Percentiles rank a stretch among this genome's conserved stretches.
Evolutionary conservation across 1,140 invertebrate genomes (phyloP).

Genomic region (Microplitis demolitor): DNA sequence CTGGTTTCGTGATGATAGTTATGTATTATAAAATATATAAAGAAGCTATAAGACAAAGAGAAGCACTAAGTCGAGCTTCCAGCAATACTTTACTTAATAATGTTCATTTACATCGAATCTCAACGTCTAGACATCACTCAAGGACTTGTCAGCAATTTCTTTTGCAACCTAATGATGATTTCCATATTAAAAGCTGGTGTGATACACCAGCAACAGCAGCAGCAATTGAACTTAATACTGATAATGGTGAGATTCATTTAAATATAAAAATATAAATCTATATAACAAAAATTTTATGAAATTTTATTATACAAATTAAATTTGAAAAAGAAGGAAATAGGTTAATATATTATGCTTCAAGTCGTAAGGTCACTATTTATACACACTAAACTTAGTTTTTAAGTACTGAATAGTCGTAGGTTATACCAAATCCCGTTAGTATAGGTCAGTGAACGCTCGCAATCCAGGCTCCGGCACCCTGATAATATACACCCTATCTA

Average conservation of each 20-base stretch:
- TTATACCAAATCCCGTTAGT: conserved; percentile 21
- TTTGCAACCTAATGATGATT: conserved; percentile 68
- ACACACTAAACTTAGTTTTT: too few relatives aligned
- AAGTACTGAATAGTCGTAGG: background rate
- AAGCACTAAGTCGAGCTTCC: conserved; percentile 78
- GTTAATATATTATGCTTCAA: too few relatives aligned
- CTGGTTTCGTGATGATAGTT: conserved; percentile 91
- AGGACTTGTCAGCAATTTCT: conserved; percentile 68
- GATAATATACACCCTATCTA: background rate
- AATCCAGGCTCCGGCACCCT: conserved; percentile 38
- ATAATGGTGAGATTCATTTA: conserved; percentile 49
- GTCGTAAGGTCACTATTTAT: too few relatives aligned
- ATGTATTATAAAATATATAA: conserved; percentile 90
- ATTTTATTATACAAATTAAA: too few relatives aligned
- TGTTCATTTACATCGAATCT: conserved; percentile 73
- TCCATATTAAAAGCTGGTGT: conserved; percentile 29
- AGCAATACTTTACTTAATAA: conserved; percentile 81
- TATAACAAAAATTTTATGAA: background rate
- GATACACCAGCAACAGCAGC: conserved; percentile 44
- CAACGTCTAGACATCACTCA: conserved; percentile 50
- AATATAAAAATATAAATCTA: background rate
- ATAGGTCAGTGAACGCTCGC: conserved; percentile 44
- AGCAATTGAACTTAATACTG: conserved; percentile 51
- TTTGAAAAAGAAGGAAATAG: too few relatives aligned
- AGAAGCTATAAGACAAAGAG: conserved; percentile 86